phyloP scores from a whole-genome alignment of 2,797 vertebrate genomes.

The Channa striata region DNA sequence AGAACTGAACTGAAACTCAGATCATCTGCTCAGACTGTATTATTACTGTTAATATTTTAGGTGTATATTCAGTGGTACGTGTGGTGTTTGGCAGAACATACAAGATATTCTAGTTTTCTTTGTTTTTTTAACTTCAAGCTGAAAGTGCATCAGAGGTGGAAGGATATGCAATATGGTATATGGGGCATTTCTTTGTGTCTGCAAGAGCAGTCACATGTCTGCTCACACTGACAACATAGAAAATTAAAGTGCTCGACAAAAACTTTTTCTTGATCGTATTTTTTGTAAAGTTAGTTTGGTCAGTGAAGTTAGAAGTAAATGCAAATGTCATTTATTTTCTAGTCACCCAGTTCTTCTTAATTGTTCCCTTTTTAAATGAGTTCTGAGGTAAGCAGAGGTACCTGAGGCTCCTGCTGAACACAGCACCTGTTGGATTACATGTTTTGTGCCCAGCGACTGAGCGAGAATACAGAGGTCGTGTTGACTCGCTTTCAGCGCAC shows the following conservation, averaged over 20 bases:
- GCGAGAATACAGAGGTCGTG: neutral
- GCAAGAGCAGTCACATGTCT: conserved; percentile 3
- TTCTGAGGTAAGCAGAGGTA: too few relatives aligned
- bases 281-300: too few relatives aligned
- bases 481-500: conserved; percentile 2
- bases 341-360: too few relatives aligned
- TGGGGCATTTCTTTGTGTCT: conserved; percentile 1
- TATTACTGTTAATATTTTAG: too few relatives aligned
- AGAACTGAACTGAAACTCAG: conserved; percentile 8
- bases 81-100: neutral
- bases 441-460: too few relatives aligned
- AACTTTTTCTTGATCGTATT: neutral
- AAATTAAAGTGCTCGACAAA: too few relatives aligned
- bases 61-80: too few relatives aligned
- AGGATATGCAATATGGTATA: neutral
- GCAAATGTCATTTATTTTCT: too few relatives aligned
- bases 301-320: neutral
- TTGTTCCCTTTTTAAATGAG: too few relatives aligned
- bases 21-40: neutral
- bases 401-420: too few relatives aligned
- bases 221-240: neutral
- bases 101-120: too few relatives aligned
- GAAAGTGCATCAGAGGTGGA: conserved; percentile 4
- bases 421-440: too few relatives aligned
- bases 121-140: neutral